These are phyloP conservation scores for Crenuchus spilurus DNA, from an alignment of 2,797 vertebrate genomes.

Conservation along the genomic window DNA sequence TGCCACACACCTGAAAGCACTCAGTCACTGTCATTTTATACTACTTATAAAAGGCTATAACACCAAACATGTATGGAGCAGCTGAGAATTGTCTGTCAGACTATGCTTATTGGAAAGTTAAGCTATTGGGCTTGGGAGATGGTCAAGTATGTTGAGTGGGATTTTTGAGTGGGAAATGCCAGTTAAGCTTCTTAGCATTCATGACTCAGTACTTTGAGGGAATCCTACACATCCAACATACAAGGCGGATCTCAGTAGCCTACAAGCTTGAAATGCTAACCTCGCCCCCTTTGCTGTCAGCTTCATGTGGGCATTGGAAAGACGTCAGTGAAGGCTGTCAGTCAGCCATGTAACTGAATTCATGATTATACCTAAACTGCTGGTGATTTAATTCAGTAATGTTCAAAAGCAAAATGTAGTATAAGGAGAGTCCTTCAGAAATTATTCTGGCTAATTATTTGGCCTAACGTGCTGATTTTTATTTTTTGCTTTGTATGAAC, in stretches of 20 bases:
- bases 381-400: neutral
- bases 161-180: conserved; percentile 52
- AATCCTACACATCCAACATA: conserved; percentile 49
- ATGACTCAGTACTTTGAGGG: conserved; percentile 53
- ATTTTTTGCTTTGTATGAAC: too few relatives aligned
- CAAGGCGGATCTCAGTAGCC: conserved; percentile 18
- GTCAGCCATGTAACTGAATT: neutral
- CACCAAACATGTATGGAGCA: conserved; percentile 11
- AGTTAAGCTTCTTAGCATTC: conserved; percentile 44
- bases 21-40: neutral
- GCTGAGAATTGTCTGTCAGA: conserved; percentile 9
- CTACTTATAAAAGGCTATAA: conserved; percentile 13
- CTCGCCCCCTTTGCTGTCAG: conserved; percentile 3
- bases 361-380: neutral
- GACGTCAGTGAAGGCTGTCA: conserved; percentile 1
- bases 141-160: conserved; percentile 51
- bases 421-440: neutral
- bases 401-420: neutral
- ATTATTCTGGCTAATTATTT: neutral
- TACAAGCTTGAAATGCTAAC: conserved; percentile 29
- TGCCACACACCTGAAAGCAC: neutral
- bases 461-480: too few relatives aligned
- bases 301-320: neutral
- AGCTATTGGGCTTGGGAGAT: conserved; percentile 30
- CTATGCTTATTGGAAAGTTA: conserved; percentile 39